Conservation (phyloP, 2,113 vertebrate genomes). For the Clarias magur region DNA sequence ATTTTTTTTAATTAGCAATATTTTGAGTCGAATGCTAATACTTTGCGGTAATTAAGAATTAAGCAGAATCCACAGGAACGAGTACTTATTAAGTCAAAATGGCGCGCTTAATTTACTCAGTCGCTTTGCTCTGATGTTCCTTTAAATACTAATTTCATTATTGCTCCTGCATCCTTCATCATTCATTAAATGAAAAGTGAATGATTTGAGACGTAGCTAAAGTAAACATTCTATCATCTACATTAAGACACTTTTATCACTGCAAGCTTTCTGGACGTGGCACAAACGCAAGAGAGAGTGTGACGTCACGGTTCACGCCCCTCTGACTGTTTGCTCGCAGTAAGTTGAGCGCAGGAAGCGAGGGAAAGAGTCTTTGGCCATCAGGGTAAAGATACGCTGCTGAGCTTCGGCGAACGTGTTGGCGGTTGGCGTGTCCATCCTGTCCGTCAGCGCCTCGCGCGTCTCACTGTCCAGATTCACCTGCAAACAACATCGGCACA, state of each 20-base stretch:
- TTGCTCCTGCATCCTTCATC: not conserved
- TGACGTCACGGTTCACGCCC: slow-evolving; percentile 43
- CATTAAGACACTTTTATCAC: not conserved
- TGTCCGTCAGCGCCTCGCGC: slow-evolving; percentile 76
- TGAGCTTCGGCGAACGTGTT: slow-evolving; percentile 80
- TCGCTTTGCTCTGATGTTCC: not conserved
- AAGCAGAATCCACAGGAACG: not conserved
- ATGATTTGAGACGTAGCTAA: not conserved
- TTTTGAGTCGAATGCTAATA: not conserved
- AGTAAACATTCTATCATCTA: not conserved
- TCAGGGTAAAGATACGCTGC: slow-evolving; percentile 84
- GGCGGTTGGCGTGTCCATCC: slow-evolving; percentile 71
- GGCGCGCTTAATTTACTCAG: not conserved
- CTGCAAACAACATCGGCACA: slow-evolving; percentile 62
- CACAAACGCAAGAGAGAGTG: not conserved
- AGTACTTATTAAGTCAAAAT: not conserved
- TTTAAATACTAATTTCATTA: not conserved
- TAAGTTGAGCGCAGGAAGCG: slow-evolving; percentile 84
- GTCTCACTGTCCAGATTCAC: slow-evolving; percentile 92
- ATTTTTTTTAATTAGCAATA: not conserved
- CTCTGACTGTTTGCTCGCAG: slow-evolving; percentile 68
- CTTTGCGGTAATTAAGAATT: not conserved
- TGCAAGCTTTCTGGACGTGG: not conserved
- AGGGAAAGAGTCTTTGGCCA: slow-evolving; percentile 91
- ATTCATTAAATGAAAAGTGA: not conserved